These are phyloP conservation scores for Lithobius niger DNA, from an alignment of 1,140 invertebrate genomes.

Conservation along the genomic window DNA sequence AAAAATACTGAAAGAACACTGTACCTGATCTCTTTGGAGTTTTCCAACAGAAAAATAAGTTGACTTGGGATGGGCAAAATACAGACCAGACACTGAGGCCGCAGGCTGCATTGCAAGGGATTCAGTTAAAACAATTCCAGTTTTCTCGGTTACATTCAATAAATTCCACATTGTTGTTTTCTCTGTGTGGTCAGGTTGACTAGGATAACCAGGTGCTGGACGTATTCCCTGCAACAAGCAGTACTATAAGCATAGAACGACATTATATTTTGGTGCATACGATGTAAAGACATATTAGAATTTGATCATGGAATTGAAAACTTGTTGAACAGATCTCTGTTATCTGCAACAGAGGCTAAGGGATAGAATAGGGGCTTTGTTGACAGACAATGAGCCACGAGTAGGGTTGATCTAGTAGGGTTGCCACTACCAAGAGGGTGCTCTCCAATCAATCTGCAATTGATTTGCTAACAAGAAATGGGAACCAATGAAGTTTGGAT, in stretches of 20 bases:
- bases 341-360: too few relatives aligned
- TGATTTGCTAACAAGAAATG: too few relatives aligned
- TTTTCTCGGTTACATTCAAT: constrained; percentile 35
- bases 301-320: background rate
- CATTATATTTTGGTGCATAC: too few relatives aligned
- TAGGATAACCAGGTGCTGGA: constrained; percentile 51
- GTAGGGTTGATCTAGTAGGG: too few relatives aligned
- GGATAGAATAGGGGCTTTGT: too few relatives aligned
- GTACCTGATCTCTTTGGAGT: constrained; percentile 42
- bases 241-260: background rate
- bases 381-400: too few relatives aligned
- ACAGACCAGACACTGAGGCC: constrained; percentile 46
- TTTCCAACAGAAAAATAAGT: constrained; percentile 46
- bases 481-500: too few relatives aligned
- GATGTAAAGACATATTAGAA: background rate
- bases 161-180: constrained; percentile 44
- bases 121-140: constrained; percentile 42
- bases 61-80: constrained; percentile 42
- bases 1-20: background rate
- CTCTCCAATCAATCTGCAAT: too few relatives aligned
- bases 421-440: too few relatives aligned
- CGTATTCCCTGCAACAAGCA: constrained; percentile 37
- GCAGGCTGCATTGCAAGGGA: constrained; percentile 47
- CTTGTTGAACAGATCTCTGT: too few relatives aligned
- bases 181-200: constrained; percentile 48